Base-by-base conservation (phyloP, 64 coral and sea anemone species). In the Montipora capricornis region DNA sequence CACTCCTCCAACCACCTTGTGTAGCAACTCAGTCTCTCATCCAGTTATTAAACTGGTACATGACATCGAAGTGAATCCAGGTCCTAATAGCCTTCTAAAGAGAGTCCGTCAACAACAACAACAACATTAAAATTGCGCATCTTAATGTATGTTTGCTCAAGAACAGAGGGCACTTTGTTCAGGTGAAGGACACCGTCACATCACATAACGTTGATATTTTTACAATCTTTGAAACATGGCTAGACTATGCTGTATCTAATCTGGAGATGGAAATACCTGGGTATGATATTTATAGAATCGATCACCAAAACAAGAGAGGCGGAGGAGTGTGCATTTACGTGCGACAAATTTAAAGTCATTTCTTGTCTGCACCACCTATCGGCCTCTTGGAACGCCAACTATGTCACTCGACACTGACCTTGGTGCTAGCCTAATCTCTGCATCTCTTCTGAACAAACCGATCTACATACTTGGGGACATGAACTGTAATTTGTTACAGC, bases 91-190 rank as follows among this genome's bases (percentile, higher is more conserved):
- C 49, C 14, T 87, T 74, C 68, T n/a, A 67, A 77, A 46, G 75
- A 89, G 76, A 47, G 88, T 55, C 52, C 52, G 10, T 7, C 52
- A 91, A 81, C 77, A 80, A 91, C 53, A 73, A 37, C 20, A 91
- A 91, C 57, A 91, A 91, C 79, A 82, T 87, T 12, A 78, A 93
- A 80, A 93, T 93, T 52, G 91, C 91, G 57, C 91, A 88, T 79
- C 91, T 93, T 62, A 93, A 80, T 52, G 91, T 88, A 76, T 55
- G 91, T 20, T 93, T 83, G 60, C 82, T 88, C 47, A 93, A 93
- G 55, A 10, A 79, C 60, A 87, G 91, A 79, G 91, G 78, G 47
- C 83, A 93, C 26, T 87, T 87, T 66, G 78, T 93, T 64, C 91
- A 80, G 62, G 91, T 88, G 59, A 93, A 93, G 57, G 91, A 93